phyloP scores from a whole-genome alignment of 2,797 vertebrate species.

The Serranus cabrilla region DNA sequence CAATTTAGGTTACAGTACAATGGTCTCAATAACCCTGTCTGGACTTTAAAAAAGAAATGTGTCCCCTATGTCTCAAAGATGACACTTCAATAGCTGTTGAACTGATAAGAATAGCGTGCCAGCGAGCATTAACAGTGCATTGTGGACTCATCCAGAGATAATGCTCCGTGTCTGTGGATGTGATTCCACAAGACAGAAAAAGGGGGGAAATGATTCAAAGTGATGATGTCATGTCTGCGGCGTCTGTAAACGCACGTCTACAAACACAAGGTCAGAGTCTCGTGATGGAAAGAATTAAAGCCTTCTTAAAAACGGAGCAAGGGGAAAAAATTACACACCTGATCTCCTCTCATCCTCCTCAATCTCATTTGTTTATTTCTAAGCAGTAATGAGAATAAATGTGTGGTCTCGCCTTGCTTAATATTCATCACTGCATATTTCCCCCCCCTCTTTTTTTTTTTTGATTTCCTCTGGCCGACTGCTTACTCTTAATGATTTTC shows the following conservation, averaged over 20 bases:
- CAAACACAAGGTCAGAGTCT: constrained; percentile 73
- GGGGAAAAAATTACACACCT: constrained; percentile 52
- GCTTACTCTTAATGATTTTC: constrained; percentile 83
- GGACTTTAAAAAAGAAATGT: constrained; percentile 37
- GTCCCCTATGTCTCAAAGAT: constrained; percentile 61
- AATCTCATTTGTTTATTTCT: constrained; percentile 75
- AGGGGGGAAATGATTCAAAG: constrained; percentile 65
- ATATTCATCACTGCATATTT: constrained; percentile 77
- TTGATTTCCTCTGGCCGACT: constrained; percentile 76
- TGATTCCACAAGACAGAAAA: constrained; percentile 57
- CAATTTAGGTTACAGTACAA: constrained; percentile 80
- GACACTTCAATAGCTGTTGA: constrained; percentile 77
- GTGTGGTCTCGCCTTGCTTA: constrained; percentile 77
- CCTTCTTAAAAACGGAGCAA: constrained; percentile 41
- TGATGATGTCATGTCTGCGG: constrained; percentile 79
- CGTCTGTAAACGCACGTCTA: constrained; percentile 50
- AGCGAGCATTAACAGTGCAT: constrained; percentile 62
- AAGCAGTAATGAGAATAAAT: constrained; percentile 82
- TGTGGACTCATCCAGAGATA: constrained; percentile 70
- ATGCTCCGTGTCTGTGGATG: constrained; percentile 59
- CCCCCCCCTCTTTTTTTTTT: constrained; percentile 49
- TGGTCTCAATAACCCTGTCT: constrained; percentile 71
- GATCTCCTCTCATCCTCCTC: constrained; percentile 62
- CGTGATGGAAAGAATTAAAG: constrained; percentile 57
- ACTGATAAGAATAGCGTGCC: constrained; percentile 76